A percentile compares a stretch with the other conserved stretches of the same genome.
Evolutionary conservation across 2,888 invertebrate species (phyloP).

Genomic region (Seira sanloemensis): DNA sequence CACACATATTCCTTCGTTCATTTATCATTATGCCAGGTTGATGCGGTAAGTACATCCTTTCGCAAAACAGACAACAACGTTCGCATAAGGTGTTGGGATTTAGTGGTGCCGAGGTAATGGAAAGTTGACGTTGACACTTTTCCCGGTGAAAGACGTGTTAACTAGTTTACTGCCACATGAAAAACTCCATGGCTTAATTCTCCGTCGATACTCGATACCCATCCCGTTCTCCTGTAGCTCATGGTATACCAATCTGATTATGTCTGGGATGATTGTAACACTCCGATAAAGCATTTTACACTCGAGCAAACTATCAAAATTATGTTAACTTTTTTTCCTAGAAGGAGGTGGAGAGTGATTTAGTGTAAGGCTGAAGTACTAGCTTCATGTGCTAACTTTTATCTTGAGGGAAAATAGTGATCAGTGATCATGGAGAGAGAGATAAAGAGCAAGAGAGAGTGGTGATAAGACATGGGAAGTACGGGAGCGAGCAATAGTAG

Average conservation of each 20-base stretch:
- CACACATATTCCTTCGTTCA: background rate
- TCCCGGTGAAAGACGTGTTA: slow-evolving; percentile 7
- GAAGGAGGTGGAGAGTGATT: background rate
- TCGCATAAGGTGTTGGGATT: background rate
- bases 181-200: background rate
- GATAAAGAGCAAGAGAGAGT: background rate
- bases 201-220: background rate
- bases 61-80: background rate
- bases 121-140: slow-evolving; percentile 16
- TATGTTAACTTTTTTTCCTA: slow-evolving; percentile 2
- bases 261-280: slow-evolving; percentile 3
- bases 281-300: slow-evolving; percentile 1
- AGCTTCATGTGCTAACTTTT: too few species aligned
- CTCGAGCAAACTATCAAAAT: slow-evolving; percentile 14
- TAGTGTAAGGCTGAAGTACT: too few species aligned
- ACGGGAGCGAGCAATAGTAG: slow-evolving; percentile 27
- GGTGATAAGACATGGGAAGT: background rate
- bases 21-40: background rate
- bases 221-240: background rate
- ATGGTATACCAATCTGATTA: background rate
- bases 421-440: background rate
- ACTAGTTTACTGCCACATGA: slow-evolving; percentile 16
- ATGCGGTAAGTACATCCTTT: background rate
- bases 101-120: background rate
- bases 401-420: too few species aligned